Percentiles rank a stretch among this genome's conserved stretches.
These are phyloP conservation scores for Austrolebias charrua DNA, from an alignment of 2,797 vertebrate species.

Conservation along the genomic window DNA sequence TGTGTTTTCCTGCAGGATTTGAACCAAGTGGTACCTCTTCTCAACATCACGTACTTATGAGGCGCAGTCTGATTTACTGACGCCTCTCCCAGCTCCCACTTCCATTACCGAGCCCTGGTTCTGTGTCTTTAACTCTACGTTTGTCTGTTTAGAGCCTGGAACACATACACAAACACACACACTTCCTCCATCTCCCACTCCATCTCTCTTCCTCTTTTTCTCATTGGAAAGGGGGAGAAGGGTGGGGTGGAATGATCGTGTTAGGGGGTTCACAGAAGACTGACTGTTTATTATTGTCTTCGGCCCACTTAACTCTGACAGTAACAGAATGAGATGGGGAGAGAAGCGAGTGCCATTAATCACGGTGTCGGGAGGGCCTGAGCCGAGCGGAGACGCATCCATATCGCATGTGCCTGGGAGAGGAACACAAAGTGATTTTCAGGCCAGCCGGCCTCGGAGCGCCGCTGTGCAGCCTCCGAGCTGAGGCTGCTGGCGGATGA, in stretches of 20 bases:
- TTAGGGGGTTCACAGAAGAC: conserved; percentile 78
- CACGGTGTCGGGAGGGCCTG: conserved; percentile 71
- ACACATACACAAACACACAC: conserved; percentile 15
- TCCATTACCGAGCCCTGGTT: conserved; percentile 39
- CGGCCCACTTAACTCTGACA: conserved; percentile 83
- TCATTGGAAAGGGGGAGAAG: conserved; percentile 55
- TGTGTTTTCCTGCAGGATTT: not conserved
- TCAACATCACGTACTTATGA: conserved; percentile 32
- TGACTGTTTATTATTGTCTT: conserved; percentile 83
- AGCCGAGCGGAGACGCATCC: conserved; percentile 70
- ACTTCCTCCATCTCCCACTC: conserved; percentile 55
- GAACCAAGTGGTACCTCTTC: not conserved
- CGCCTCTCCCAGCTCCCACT: conserved; percentile 38
- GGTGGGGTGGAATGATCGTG: conserved; percentile 72
- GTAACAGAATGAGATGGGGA: conserved; percentile 82
- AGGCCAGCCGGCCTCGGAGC: conserved; percentile 60
- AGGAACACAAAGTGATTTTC: conserved; percentile 74
- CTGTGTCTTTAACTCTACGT: conserved; percentile 53
- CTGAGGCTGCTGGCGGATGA: conserved; percentile 52
- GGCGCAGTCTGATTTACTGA: conserved; percentile 34
- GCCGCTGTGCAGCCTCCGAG: conserved; percentile 48
- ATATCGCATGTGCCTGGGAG: conserved; percentile 69
- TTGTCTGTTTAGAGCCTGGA: conserved; percentile 31
- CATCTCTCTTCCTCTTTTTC: conserved; percentile 65
- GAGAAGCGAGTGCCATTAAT: conserved; percentile 80